A percentile compares a stretch with the other conserved stretches of the same genome.
Evolutionary conservation across 1,140 invertebrate genomes (phyloP).

Genomic region (Drosophila parabipectinata): DNA sequence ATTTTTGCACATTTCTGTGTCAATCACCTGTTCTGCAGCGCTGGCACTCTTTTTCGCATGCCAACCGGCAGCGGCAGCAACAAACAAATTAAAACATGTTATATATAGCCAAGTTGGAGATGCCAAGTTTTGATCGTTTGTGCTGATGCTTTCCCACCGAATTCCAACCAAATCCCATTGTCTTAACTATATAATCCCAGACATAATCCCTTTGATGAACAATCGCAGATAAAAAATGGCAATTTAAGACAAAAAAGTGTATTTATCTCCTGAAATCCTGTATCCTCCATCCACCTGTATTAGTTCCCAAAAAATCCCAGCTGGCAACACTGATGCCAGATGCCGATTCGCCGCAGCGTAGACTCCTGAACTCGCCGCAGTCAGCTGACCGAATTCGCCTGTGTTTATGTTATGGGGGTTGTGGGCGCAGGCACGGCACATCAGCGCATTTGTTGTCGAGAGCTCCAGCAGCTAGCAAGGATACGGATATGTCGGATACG

Average conservation of each 20-base stretch:
- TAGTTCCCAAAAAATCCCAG: background rate
- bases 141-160: constrained; percentile 29
- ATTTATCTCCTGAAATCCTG: no score
- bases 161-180: constrained; percentile 38
- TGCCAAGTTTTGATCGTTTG: constrained; percentile 33
- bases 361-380: constrained; percentile 17
- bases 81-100: constrained; percentile 47
- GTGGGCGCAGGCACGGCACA: background rate
- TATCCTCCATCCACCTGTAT: background rate
- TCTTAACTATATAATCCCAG: constrained; percentile 25
- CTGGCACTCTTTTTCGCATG: constrained; percentile 48
- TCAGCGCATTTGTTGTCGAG: constrained; percentile 47
- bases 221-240: no score
- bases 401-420: constrained; percentile 42
- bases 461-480: constrained; percentile 51
- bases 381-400: constrained; percentile 46
- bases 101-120: constrained; percentile 30
- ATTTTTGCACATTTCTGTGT: constrained; percentile 60
- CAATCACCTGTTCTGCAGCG: constrained; percentile 72
- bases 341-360: constrained; percentile 12
- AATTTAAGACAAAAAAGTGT: no score
- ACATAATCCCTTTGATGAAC: constrained; percentile 12
- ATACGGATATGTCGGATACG: constrained; percentile 59
- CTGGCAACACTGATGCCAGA: constrained; percentile 9
- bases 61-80: constrained; percentile 36